These are phyloP conservation scores for Dendroctonus valens DNA, from an alignment of 1,140 invertebrate genomes.

Conservation along the genomic window DNA sequence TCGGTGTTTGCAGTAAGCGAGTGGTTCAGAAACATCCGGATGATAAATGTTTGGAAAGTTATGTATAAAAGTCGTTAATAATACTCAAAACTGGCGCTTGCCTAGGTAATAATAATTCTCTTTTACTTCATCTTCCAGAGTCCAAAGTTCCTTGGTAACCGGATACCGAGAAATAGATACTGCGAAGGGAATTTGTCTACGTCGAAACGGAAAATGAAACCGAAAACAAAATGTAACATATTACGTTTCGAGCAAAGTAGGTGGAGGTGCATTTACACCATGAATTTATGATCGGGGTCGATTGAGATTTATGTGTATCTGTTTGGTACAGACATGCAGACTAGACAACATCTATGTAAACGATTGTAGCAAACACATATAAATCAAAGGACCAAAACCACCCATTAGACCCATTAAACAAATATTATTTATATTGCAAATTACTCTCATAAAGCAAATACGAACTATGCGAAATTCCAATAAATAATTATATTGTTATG, in stretches of 20 bases:
- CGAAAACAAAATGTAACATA: constrained; percentile 31
- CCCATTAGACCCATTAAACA: too few relatives aligned
- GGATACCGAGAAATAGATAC: constrained; percentile 49
- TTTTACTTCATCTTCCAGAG: constrained; percentile 43
- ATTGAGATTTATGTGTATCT: constrained; percentile 21
- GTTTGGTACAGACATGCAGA: too few relatives aligned
- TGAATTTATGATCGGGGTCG: constrained; percentile 16
- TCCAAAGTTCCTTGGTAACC: constrained; percentile 47
- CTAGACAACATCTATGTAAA: too few relatives aligned
- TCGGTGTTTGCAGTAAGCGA: constrained; percentile 32
- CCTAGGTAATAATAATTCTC: constrained; percentile 49
- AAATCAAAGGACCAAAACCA: too few relatives aligned
- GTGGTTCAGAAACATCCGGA: constrained; percentile 34
- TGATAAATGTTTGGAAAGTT: constrained; percentile 49
- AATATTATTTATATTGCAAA: too few relatives aligned
- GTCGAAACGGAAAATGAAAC: constrained; percentile 33
- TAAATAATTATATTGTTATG: too few relatives aligned
- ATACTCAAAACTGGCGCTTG: constrained; percentile 48
- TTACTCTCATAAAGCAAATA: too few relatives aligned
- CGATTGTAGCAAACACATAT: too few relatives aligned
- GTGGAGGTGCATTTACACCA: constrained; percentile 15
- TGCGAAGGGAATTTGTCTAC: constrained; percentile 46
- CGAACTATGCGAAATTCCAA: too few relatives aligned
- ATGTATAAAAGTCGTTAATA: constrained; percentile 52
- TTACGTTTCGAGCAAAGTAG: constrained; percentile 22